Base-by-base conservation (phyloP, 2,797 vertebrate genomes). In the Manis javanica region DNA sequence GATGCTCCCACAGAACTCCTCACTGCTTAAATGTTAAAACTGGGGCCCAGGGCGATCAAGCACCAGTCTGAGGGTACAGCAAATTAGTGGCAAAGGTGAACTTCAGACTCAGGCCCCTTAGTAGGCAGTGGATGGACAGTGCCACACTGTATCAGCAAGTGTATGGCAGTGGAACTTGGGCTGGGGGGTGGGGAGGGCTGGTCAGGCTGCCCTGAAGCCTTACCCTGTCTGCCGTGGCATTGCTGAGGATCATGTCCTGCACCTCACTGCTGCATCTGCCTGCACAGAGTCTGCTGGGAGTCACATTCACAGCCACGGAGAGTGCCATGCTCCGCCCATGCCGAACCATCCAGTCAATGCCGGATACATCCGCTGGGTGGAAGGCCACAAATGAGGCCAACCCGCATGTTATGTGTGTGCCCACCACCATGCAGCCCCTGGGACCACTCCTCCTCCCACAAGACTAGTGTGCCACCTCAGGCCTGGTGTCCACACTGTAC, bases 271-370 rank as follows among this genome's bases (percentile, higher is more conserved):
- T 98, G 97, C 99, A 99, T 31, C 98, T 99, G 79, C 99, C 99
- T 19, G 94, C 97, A 31, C 99, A 99, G n/a, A 99, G 98, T 98
- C 98, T 99, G 97, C 98, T 96, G 0, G 99, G 99, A 83, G 99
- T 99, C 61, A 98, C 99, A 0, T 99, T 99, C 78, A 99, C 99
- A 2, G 99, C 99, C 66, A 99, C 99, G 0, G 99, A 99, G 72
- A 99, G 98, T 0, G 99, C 99, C 98, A 99, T 96, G 98, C 99
- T 99, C 5, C 99, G 99, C 5, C 99, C 99, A 0, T 99, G 99
- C 92, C 99, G 99, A 97, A 99, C 99, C 99, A 99, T 99, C 99
- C 99, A 99, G 98, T 99, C 99, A 29, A 99, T 99, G 72, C 99
- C 99, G 0, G 99, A 99, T 87, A 99, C 88, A 0, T 99, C 99